Base-by-base conservation (phyloP, 2,797 vertebrate species). In the Oophaga sylvatica region DNA sequence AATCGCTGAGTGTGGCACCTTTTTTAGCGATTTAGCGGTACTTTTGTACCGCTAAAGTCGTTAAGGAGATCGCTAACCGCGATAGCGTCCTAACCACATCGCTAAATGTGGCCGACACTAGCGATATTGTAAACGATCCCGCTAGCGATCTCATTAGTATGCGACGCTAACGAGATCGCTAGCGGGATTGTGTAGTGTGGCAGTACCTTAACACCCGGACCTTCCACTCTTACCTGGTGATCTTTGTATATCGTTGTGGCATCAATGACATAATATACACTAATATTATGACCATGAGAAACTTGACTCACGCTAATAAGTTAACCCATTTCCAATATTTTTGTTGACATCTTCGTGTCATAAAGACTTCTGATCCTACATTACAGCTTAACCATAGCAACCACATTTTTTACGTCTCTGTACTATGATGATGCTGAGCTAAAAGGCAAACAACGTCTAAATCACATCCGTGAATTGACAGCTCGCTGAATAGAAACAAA, bases 401-500 rank as follows among this genome's bases (percentile, higher is more conserved):
- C 45, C 15, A 19, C 13, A 76, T 15, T 75, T 22, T 76, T 53
- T 3, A 53, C 20, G n/a, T 6, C 73, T 53, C 19, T 41, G 19
- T 70, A 6, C 45, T 48, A 15, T 15, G 12, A 26, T 26, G 73
- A 53, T 2, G 73, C 48, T 26, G 45, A 17, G 35, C 62, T 81
- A 67, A 26, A 81, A 26, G 35, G 29, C 22, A 31, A 70, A 70
- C 29, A 86, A n/a, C 26, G 20, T 78, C 45, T 15, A 16, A 19
- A 65, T 29, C 3, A 75, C n/a, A 71, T n/a, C 20, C 41, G n/a
- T 20, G 48, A 20, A 10, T 60, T 84, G 57, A 77, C 59, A 76
- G 67, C 45, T 73, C 35, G 73, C 60, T 87, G 56, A 80, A 73
- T 48, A 75, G 67, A 48, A 41, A 84, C 19, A 60, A n/a, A 57